A percentile compares a stretch with the other conserved stretches of the same genome.
Conservation (phyloP, 2,888 invertebrate species). For the Papilio demoleus region DNA sequence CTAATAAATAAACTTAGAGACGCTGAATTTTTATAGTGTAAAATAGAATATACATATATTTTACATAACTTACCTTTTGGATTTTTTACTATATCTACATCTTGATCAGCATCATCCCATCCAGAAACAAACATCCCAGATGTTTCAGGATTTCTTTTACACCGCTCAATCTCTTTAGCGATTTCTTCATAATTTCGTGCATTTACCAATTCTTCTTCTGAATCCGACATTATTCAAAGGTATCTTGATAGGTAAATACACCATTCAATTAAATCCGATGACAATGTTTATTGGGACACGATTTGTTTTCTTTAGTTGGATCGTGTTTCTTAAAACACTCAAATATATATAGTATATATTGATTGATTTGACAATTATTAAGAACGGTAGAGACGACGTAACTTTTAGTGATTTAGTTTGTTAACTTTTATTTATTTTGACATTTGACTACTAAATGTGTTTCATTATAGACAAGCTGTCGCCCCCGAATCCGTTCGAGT, state of each 20-base stretch:
- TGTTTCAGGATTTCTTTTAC: slow-evolving; percentile 72
- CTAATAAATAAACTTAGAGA: too few species aligned
- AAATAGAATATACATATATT: too few species aligned
- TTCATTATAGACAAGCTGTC: too few species aligned
- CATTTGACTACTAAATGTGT: not conserved
- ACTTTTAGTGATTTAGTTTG: not conserved
- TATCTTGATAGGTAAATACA: not conserved
- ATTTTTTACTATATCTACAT: slow-evolving; percentile 87
- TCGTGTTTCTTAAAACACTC: not conserved
- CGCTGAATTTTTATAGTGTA: too few species aligned
- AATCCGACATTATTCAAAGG: slow-evolving; percentile 49
- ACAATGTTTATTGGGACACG: not conserved
- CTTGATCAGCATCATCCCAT: slow-evolving; percentile 91
- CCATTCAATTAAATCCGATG: not conserved
- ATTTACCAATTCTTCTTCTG: slow-evolving; percentile 47
- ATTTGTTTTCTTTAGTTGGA: not conserved
- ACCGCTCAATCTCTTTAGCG: slow-evolving; percentile 69
- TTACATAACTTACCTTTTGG: slow-evolving; percentile 84
- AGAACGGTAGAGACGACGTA: not conserved
- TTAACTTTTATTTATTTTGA: not conserved
- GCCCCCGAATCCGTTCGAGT: too few species aligned
- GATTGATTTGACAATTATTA: not conserved
- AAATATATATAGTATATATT: too few species aligned
- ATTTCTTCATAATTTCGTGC: slow-evolving; percentile 63
- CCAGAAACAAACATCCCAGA: slow-evolving; percentile 89